Evolutionary conservation across 1,140 invertebrate species (phyloP).

Genomic region (Drosophila orena): DNA sequence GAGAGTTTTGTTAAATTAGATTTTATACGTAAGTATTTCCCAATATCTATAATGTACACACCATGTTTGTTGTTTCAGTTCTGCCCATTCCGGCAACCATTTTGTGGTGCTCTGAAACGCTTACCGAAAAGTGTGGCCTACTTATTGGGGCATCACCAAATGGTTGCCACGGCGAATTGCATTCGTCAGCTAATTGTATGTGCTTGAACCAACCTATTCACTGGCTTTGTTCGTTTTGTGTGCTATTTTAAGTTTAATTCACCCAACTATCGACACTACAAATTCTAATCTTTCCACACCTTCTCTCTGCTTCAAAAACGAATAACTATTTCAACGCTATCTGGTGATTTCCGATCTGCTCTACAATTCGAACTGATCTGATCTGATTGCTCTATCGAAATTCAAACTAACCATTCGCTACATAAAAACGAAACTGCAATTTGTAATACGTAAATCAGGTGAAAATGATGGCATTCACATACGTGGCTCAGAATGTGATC

Average conservation of each 20-base stretch:
- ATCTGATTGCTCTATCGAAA: slow-evolving; percentile 49
- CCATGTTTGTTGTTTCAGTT: slow-evolving; percentile 65
- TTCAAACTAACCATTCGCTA: slow-evolving; percentile 16
- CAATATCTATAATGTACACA: slow-evolving; percentile 1
- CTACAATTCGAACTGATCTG: slow-evolving; percentile 19
- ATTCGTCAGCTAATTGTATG: slow-evolving; percentile 79
- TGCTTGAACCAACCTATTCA: slow-evolving; percentile 57
- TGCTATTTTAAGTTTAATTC: slow-evolving; percentile 45
- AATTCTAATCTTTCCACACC: slow-evolving; percentile 16
- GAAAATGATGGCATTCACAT: slow-evolving; percentile 96
- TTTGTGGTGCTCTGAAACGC: slow-evolving; percentile 30
- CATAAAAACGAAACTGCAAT: slow-evolving; percentile 50
- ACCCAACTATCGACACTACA: slow-evolving; percentile 2
- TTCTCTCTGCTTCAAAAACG: slow-evolving; percentile 24
- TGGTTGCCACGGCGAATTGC: slow-evolving; percentile 29
- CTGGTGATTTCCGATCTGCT: slow-evolving; percentile 15
- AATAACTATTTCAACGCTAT: slow-evolving; percentile 30
- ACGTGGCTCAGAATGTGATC: slow-evolving; percentile 98
- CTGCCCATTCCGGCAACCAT: slow-evolving; percentile 9
- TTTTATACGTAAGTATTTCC: slow-evolving; percentile 93
- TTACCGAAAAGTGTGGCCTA: neutral
- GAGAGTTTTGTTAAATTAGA: slow-evolving; percentile 98
- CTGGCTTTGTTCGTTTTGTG: slow-evolving; percentile 64
- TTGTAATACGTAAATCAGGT: slow-evolving; percentile 65
- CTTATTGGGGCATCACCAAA: slow-evolving; percentile 28